phyloP scores from a whole-genome alignment of 2,888 invertebrate genomes.

The Pterostichus madidus region DNA sequence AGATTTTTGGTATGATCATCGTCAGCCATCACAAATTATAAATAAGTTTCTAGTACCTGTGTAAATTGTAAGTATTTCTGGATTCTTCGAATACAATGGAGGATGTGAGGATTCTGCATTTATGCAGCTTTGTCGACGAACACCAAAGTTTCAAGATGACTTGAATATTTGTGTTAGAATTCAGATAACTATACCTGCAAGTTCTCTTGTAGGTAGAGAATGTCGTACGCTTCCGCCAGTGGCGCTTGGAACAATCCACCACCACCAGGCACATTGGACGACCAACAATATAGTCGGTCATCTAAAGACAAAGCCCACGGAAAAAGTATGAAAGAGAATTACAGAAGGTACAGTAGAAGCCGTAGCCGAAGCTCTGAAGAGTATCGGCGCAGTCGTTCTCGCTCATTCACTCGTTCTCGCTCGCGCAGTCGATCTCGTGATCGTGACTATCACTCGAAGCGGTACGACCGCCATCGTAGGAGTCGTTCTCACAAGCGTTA shows the following conservation, averaged over 20 bases:
- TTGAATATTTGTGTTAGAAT: constrained; percentile 70
- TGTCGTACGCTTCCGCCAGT: constrained; percentile 68
- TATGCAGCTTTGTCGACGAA: constrained; percentile 59
- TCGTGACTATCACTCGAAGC: constrained; percentile 68
- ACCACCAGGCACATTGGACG: constrained; percentile 75
- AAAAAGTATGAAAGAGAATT: constrained; percentile 67
- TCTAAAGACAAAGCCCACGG: constrained; percentile 48
- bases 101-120: constrained; percentile 61
- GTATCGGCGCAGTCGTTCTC: constrained; percentile 37
- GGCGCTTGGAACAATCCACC: constrained; percentile 75
- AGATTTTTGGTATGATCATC: constrained; percentile 42
- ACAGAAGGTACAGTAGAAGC: constrained; percentile 68
- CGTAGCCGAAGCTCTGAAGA: constrained; percentile 67
- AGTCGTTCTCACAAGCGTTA: constrained; percentile 68
- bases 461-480: constrained; percentile 69
- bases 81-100: constrained; percentile 51
- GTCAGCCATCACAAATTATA: constrained; percentile 49
- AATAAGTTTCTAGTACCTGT: constrained; percentile 49
- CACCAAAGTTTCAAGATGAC: constrained; percentile 63
- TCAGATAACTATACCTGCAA: constrained; percentile 78
- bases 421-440: constrained; percentile 22
- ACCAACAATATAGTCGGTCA: constrained; percentile 64
- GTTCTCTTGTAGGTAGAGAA: constrained; percentile 78
- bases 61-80: constrained; percentile 47
- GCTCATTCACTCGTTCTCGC: constrained; percentile 22